phyloP scores from a whole-genome alignment of 2,888 invertebrate species.

The Prenolepis imparis region DNA sequence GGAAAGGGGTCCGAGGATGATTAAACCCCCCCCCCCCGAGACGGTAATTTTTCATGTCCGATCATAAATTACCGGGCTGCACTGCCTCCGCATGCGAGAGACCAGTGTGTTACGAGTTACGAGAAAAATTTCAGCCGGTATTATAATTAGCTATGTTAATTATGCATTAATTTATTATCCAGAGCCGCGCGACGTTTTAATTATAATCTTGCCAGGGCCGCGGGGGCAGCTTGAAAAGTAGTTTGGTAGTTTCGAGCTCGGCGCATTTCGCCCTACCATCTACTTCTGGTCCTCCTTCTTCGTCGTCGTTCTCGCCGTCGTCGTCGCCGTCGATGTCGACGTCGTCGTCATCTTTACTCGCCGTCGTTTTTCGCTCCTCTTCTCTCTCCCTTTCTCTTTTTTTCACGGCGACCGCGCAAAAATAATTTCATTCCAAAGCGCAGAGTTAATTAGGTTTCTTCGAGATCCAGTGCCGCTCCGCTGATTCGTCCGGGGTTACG shows the following conservation, averaged over 20 bases:
- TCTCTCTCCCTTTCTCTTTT: slow-evolving; percentile 31
- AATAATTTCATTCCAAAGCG: slow-evolving; percentile 80
- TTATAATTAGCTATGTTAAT: slow-evolving; percentile 86
- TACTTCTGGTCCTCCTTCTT: slow-evolving; percentile 57
- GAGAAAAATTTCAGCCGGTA: slow-evolving; percentile 84
- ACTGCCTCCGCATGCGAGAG: slow-evolving; percentile 82
- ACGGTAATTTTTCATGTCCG: slow-evolving; percentile 86
- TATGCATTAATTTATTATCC: slow-evolving; percentile 86
- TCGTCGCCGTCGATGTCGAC: background rate
- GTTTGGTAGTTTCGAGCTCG: slow-evolving; percentile 83
- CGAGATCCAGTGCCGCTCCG: slow-evolving; percentile 74
- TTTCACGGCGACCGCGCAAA: slow-evolving; percentile 74
- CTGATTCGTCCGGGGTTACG: slow-evolving; percentile 70
- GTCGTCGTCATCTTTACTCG: slow-evolving; percentile 51
- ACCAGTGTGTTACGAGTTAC: slow-evolving; percentile 81
- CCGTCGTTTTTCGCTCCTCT: slow-evolving; percentile 28
- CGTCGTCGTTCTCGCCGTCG: slow-evolving; percentile 9
- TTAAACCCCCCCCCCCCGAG: slow-evolving; percentile 84
- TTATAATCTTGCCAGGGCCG: slow-evolving; percentile 83
- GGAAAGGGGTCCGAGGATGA: slow-evolving; percentile 82
- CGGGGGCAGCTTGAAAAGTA: slow-evolving; percentile 83
- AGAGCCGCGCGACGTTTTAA: slow-evolving; percentile 84
- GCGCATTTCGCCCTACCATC: slow-evolving; percentile 67
- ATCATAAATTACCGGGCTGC: slow-evolving; percentile 85
- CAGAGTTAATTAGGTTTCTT: slow-evolving; percentile 79